Evolutionary conservation across 1,140 invertebrate genomes (phyloP).

Genomic region (Plectrocnemia conspersa): DNA sequence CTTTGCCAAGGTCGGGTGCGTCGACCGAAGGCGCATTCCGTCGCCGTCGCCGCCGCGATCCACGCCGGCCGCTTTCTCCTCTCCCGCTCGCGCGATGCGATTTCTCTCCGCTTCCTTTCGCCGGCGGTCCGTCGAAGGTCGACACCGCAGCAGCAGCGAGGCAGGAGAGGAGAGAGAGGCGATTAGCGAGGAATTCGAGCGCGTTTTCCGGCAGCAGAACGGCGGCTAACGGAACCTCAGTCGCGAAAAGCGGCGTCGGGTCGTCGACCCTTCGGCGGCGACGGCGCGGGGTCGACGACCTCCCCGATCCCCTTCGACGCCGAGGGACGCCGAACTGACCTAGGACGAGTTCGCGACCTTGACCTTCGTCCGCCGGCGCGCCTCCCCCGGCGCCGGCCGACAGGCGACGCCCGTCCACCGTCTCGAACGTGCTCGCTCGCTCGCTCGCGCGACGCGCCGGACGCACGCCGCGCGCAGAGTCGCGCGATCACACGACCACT

Average conservation of each 20-base stretch:
- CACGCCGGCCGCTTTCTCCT: not conserved
- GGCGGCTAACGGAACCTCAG: slow-evolving; percentile 23
- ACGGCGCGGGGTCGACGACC: not conserved
- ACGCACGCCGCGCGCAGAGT: not conserved
- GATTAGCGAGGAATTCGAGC: slow-evolving; percentile 29
- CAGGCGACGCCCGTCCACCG: slow-evolving; percentile 45
- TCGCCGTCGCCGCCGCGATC: slow-evolving; percentile 6
- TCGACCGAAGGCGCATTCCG: slow-evolving; percentile 31
- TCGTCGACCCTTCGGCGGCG: not conserved
- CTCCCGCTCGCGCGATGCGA: not conserved
- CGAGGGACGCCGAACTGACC: not conserved
- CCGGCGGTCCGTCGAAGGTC: not conserved
- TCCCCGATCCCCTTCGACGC: not conserved
- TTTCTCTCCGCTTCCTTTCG: not conserved
- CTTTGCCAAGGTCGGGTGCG: slow-evolving; percentile 33
- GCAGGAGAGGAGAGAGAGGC: no score
- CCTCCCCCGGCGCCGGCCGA: slow-evolving; percentile 37
- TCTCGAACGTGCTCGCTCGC: slow-evolving; percentile 44
- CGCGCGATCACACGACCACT: not conserved
- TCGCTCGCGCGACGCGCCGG: slow-evolving; percentile 39
- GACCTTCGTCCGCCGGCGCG: slow-evolving; percentile 39
- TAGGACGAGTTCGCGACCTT: slow-evolving; percentile 39
- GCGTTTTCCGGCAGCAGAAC: slow-evolving; percentile 11
- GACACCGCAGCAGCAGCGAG: no score
- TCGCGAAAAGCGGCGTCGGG: not conserved